A percentile compares a stretch with the other conserved stretches of the same genome.
phyloP scores from a whole-genome alignment of 1,140 invertebrate species.

The Aphis gossypii region DNA sequence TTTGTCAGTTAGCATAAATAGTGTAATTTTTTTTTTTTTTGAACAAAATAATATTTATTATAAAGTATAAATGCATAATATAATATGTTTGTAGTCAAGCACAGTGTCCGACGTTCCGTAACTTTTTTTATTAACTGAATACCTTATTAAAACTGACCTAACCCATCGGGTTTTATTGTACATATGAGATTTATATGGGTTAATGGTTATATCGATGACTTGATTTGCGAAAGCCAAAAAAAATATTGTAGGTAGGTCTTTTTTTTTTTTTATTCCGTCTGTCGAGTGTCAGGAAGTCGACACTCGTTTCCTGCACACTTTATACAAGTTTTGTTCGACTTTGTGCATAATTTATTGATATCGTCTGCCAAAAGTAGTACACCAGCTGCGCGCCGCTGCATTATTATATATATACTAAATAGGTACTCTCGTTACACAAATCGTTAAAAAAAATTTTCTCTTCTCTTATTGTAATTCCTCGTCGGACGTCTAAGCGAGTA shows the following conservation, averaged over 20 bases:
- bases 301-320: neutral
- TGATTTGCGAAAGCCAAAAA: neutral
- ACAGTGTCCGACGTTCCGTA: neutral
- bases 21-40: neutral
- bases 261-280: neutral
- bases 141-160: slow-evolving; percentile 8
- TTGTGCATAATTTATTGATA: neutral
- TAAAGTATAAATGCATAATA: neutral
- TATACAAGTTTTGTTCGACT: neutral
- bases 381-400: neutral
- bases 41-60: neutral
- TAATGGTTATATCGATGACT: neutral
- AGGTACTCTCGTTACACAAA: neutral
- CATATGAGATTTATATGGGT: neutral
- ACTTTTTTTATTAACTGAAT: neutral
- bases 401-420: neutral
- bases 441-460: neutral
- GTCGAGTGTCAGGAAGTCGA: neutral
- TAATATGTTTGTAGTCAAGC: neutral
- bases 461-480: neutral
- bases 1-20: neutral
- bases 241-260: neutral
- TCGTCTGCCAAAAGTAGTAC: neutral
- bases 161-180: neutral
- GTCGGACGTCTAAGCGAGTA: neutral